Evolutionary conservation across 2,113 vertebrate species (phyloP).

Genomic region (Xenopus laevis): DNA sequence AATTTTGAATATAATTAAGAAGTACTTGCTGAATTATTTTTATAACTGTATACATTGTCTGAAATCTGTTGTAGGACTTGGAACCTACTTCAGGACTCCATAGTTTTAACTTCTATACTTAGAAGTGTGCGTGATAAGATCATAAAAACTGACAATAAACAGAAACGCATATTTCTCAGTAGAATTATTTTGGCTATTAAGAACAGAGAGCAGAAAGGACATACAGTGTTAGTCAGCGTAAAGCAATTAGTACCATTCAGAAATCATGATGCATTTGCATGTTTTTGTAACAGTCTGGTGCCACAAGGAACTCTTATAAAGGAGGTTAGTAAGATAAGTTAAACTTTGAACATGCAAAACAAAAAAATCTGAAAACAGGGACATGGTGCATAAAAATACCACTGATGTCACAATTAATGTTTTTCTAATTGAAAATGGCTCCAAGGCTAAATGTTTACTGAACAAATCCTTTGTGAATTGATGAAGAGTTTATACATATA

Average conservation of each 20-base stretch:
- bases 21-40: too few relatives aligned
- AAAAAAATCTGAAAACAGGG: slow-evolving; percentile 22
- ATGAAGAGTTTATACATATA: too few relatives aligned
- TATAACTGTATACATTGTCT: neutral
- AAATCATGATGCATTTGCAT: slow-evolving; percentile 58
- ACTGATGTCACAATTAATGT: slow-evolving; percentile 42
- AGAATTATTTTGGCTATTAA: slow-evolving; percentile 59
- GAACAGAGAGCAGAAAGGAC: slow-evolving; percentile 50
- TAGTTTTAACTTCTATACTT: slow-evolving; percentile 22
- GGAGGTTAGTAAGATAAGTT: slow-evolving; percentile 65
- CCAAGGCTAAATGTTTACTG: too few relatives aligned
- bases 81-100: neutral
- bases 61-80: neutral
- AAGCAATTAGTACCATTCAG: slow-evolving; percentile 68
- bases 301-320: slow-evolving; percentile 62
- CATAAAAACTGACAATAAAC: slow-evolving; percentile 38
- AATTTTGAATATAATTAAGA: too few relatives aligned
- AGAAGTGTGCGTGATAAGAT: slow-evolving; percentile 21
- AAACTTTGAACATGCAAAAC: slow-evolving; percentile 59
- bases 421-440: neutral
- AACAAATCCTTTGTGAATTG: too few relatives aligned
- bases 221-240: slow-evolving; percentile 61
- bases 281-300: slow-evolving; percentile 51
- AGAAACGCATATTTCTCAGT: slow-evolving; percentile 11
- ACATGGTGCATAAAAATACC: slow-evolving; percentile 4